Base-by-base conservation (phyloP, 2,113 vertebrate genomes). In the Dipodomys merriami region DNA sequence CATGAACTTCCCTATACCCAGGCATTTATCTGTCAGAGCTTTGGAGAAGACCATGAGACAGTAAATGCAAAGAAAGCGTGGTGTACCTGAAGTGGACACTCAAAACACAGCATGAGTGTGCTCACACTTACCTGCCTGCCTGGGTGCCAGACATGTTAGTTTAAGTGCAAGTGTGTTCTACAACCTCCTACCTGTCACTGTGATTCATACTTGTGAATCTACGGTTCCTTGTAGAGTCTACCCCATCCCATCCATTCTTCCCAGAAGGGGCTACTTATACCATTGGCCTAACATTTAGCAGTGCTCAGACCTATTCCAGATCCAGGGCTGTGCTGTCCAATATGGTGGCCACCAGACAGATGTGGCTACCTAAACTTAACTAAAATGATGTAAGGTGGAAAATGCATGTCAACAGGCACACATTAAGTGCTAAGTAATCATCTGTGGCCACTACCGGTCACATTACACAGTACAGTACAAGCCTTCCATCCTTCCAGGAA, bases 361-460 rank as follows among this genome's bases (percentile, higher is more conserved):
- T 3, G 5, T 49, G 62, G 27, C 35, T 83, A 30, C 60, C 72
- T 64, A 80, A 84, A 72, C n/a, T 71, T 46, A 62, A n/a, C n/a
- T 46, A 11, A 71, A 96, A 71, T 83, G 35, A 78, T 77, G 62
- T 72, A 49, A 72, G 79, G 57, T 49, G 30, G 33, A 71, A 87
- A 82, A 33, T 77, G 23, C 22, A 79, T 18, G n/a, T 60, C 79
- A 16, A 78, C 68, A 27, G 23, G 82, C 86, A 76, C 68, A 46
- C n/a, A 46, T 44, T 90, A 94, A 62, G 22, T 33, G 18, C 46
- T 78, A 44, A 62, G 8, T 60, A 29, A 35, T n/a, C 49, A 72
- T 11, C 19, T 7, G 9, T 23, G 25, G 64, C 64, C 35, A 35
- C 25, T 29, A 76, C 23, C 71, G 73, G 22, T 64, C 12, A 23